Conservation (phyloP, 1,140 invertebrate species). For the Drosophila baimaii region DNA sequence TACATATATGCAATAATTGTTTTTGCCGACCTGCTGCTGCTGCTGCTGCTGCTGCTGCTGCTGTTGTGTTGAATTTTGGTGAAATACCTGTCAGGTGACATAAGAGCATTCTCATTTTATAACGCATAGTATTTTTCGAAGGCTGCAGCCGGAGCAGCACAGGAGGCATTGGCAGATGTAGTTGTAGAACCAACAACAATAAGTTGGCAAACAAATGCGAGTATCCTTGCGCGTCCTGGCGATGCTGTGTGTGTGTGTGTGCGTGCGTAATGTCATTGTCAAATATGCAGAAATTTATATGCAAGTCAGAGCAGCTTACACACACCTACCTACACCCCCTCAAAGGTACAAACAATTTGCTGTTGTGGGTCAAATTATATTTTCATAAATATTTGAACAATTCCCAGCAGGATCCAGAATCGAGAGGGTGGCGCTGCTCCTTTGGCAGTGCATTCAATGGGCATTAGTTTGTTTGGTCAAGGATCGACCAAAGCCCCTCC, state of each 20-base stretch:
- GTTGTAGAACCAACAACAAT: constrained; percentile 26
- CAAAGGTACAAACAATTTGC: constrained; percentile 39
- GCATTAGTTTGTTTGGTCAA: constrained; percentile 33
- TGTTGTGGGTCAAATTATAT: constrained; percentile 72
- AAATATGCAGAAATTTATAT: constrained; percentile 80
- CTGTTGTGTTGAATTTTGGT: constrained; percentile 65
- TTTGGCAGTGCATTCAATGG: constrained; percentile 60
- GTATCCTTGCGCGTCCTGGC: constrained; percentile 12
- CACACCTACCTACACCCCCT: constrained; percentile 26
- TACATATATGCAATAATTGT: constrained; percentile 71
- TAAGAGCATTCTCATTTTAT: constrained; percentile 65
- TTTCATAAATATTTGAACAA: constrained; percentile 80
- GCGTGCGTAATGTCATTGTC: constrained; percentile 66
- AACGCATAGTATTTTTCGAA: constrained; percentile 60
- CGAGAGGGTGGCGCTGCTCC: constrained; percentile 60
- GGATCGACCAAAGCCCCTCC: neutral
- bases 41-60: too few relatives aligned
- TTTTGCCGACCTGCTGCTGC: too few relatives aligned
- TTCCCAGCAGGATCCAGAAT: constrained; percentile 27
- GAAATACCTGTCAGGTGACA: constrained; percentile 78
- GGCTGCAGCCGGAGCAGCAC: constrained; percentile 37
- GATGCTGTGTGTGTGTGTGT: constrained; percentile 26
- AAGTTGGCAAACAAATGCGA: constrained; percentile 55
- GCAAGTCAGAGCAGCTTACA: constrained; percentile 73
- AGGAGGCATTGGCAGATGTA: constrained; percentile 23